Evolutionary conservation across 2,113 vertebrate species (phyloP).

Genomic region (Trinectes maculatus): DNA sequence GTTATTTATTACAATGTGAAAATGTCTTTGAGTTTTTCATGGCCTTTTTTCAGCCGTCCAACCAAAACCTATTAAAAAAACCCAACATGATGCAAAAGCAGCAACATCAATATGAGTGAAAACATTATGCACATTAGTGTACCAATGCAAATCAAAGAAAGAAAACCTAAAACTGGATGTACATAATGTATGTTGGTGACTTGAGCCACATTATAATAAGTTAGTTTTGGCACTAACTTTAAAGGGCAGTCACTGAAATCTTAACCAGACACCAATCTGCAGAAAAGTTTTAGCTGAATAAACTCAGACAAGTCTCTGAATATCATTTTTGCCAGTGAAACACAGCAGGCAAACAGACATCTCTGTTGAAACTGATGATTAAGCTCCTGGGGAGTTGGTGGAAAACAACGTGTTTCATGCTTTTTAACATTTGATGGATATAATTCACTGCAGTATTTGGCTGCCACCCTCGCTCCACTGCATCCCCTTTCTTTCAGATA

Average conservation of each 20-base stretch:
- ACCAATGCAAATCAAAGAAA: background rate
- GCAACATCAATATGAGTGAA: background rate
- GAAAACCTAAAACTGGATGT: background rate
- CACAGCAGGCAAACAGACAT: slow-evolving; percentile 1
- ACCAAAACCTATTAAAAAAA: too few species aligned
- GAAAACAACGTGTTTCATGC: slow-evolving; percentile 19
- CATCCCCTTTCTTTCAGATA: slow-evolving; percentile 45
- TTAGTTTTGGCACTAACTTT: background rate
- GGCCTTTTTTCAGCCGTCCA: too few species aligned
- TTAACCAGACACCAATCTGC: background rate
- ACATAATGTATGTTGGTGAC: background rate
- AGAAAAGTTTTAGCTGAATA: background rate
- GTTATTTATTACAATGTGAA: too few species aligned
- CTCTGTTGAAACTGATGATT: slow-evolving; percentile 23
- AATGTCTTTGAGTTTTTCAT: too few species aligned
- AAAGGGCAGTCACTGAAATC: background rate
- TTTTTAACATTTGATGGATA: slow-evolving; percentile 40
- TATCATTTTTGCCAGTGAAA: background rate
- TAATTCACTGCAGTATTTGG: slow-evolving; percentile 22
- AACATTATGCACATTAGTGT: background rate
- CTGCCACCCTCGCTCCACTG: slow-evolving; percentile 37
- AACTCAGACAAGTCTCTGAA: background rate
- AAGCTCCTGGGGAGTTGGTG: slow-evolving; percentile 17
- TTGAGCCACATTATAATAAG: background rate
- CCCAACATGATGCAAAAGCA: too few species aligned